A percentile compares a stretch with the other conserved stretches of the same genome.
Evolutionary conservation across 2,888 invertebrate species (phyloP).

Genomic region (Plebejus anna): DNA sequence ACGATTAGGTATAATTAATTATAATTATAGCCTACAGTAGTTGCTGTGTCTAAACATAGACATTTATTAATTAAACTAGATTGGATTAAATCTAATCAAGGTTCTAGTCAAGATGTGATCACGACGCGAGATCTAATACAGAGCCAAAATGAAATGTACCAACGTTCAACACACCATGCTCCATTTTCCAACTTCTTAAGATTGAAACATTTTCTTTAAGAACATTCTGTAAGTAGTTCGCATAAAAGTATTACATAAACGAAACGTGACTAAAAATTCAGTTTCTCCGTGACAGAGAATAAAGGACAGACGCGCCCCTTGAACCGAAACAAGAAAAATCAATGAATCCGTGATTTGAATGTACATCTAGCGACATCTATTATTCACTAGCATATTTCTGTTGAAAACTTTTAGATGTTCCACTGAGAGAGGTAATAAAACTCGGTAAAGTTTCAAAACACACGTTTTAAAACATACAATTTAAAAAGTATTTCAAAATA

Average conservation of each 20-base stretch:
- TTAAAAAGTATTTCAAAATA: background rate
- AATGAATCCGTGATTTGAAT: constrained; percentile 26
- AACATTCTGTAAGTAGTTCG: background rate
- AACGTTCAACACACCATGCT: background rate
- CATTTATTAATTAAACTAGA: background rate
- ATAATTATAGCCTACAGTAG: too few species aligned
- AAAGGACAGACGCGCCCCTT: constrained; percentile 26
- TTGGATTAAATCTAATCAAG: background rate
- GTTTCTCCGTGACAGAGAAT: constrained; percentile 10
- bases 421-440: background rate
- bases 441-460: background rate
- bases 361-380: constrained; percentile 26
- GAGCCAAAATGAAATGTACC: background rate
- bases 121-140: background rate
- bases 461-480: too few species aligned
- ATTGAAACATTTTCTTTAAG: background rate
- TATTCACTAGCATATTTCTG: constrained; percentile 10
- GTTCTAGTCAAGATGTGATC: background rate
- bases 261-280: constrained; percentile 22
- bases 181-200: background rate
- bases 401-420: constrained; percentile 8
- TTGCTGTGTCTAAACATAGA: background rate
- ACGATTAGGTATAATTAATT: too few species aligned
- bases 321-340: constrained; percentile 29
- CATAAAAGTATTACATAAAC: constrained; percentile 24